Base-by-base conservation (phyloP, 2,888 invertebrate genomes). In the Chironomus riparius region DNA sequence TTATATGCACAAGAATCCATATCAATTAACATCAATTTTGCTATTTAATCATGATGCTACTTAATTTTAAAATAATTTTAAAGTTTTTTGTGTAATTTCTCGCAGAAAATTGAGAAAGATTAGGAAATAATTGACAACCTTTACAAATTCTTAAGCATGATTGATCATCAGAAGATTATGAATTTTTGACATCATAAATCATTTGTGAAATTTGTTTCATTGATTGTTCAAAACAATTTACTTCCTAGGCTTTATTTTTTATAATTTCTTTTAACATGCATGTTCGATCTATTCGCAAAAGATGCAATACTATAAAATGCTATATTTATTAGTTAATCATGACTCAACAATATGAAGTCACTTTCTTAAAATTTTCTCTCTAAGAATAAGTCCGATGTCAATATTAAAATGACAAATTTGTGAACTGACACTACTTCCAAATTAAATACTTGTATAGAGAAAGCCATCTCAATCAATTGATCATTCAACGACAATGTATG, bases 171-270 rank as follows among this genome's bases (percentile, higher is more conserved):
- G 28, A 28, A 28, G 65, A 56, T 24, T 12, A 22, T 65, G 4
- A 21, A 65, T 24, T 65, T 65, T 68, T 21, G 18, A 47, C 15
- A 68, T 68, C 47, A 68, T 68, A 68, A 68, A 68, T 68, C 68
- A 65, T 65, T 65, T 65, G 24, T 12, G 13, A 22, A 24, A 21
- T 65, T 12, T 65, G 13, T 38, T 10, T 38, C 10, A 38, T 38
- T 10, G 7, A 28, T 1, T 3, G 22, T 2, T 62, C 21, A 1
- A 68, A n/a, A 22, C 3, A 65, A 65, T 6, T 28, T 28, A 38
- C 10, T 38, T 38, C 38, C 38, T 38, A 2, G 13, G 22, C 13
- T 24, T 65, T 65, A n/a, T 15, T n/a, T n/a, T n/a, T 56, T 1
- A 13, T 18, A 56, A 56, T 13, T 56, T 56, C 18, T 18, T 56